These are phyloP conservation scores for Orientallactaga bullata DNA, from an alignment of 2,113 vertebrate genomes.

Conservation along the genomic window DNA sequence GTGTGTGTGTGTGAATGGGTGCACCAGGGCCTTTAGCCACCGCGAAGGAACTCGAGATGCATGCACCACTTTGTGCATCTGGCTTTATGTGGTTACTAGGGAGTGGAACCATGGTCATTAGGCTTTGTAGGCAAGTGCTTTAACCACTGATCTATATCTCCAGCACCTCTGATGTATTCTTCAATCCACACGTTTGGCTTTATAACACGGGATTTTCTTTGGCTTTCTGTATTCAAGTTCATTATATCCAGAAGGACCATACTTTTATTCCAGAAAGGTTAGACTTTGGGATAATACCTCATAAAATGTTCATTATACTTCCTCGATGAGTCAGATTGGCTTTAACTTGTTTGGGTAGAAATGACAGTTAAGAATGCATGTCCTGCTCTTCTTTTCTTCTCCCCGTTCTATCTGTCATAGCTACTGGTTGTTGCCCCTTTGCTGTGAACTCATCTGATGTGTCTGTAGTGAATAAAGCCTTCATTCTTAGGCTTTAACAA, in stretches of 20 bases:
- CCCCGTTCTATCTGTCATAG: conserved; percentile 32
- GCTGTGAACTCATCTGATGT: conserved; percentile 59
- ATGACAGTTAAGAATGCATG: conserved; percentile 22
- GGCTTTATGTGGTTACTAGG: too few species aligned
- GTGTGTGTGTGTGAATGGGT: too few species aligned
- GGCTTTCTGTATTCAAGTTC: conserved; percentile 51
- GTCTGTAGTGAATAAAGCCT: conserved; percentile 52
- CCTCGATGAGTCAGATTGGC: conserved; percentile 46
- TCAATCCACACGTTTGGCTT: not conserved
- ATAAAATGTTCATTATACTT: conserved; percentile 55
- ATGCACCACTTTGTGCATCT: too few species aligned
- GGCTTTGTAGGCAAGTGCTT: too few species aligned
- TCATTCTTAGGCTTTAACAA: conserved; percentile 57
- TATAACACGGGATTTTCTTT: conserved; percentile 32
- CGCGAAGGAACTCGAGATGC: too few species aligned
- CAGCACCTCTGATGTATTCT: too few species aligned
- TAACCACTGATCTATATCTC: too few species aligned
- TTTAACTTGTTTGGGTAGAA: conserved; percentile 58
- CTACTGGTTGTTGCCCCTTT: conserved; percentile 41
- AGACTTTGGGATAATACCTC: conserved; percentile 46
- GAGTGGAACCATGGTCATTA: too few species aligned
- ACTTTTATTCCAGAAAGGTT: conserved; percentile 50
- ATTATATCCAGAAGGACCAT: conserved; percentile 38
- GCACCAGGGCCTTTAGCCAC: too few species aligned
- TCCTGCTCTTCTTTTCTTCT: conserved; percentile 41